These are phyloP conservation scores for Drosophila ogumai DNA, from an alignment of 1,140 invertebrate species.

Conservation along the genomic window DNA sequence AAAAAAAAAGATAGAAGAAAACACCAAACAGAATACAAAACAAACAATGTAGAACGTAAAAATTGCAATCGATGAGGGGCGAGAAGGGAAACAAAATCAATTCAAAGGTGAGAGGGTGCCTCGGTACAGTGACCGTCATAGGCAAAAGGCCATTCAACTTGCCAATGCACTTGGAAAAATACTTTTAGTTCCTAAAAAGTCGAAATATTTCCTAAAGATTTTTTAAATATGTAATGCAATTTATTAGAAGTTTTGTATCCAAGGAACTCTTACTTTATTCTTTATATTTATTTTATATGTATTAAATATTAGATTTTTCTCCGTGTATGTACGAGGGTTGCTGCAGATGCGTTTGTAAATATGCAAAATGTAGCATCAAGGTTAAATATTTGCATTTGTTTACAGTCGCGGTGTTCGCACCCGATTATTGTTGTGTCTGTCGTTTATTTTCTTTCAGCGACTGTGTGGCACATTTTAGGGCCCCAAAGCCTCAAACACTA, in stretches of 20 bases:
- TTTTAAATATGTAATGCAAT: not conserved
- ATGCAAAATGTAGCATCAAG: constrained; percentile 67
- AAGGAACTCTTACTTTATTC: not conserved
- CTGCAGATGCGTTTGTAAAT: constrained; percentile 17
- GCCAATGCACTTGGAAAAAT: not conserved
- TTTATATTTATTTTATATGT: not conserved
- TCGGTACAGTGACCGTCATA: constrained; percentile 61
- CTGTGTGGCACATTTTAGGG: constrained; percentile 50
- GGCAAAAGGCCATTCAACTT: constrained; percentile 71
- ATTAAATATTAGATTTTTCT: not conserved
- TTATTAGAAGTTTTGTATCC: too few species aligned
- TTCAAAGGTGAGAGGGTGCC: constrained; percentile 43
- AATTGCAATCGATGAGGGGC: constrained; percentile 48
- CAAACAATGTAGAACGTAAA: constrained; percentile 61
- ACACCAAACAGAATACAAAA: constrained; percentile 43
- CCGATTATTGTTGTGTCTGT: constrained; percentile 35
- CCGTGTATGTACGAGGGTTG: constrained; percentile 3
- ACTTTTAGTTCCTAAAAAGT: too few species aligned
- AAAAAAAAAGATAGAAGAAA: constrained; percentile 42
- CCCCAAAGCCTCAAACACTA: constrained; percentile 45
- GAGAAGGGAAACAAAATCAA: constrained; percentile 56
- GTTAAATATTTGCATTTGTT: constrained; percentile 78
- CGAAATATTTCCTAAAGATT: too few species aligned
- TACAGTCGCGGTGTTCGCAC: constrained; percentile 31
- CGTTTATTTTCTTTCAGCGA: constrained; percentile 38